Evolutionary conservation across 2,113 vertebrate species (phyloP).

Genomic region (Holacanthus passer): DNA sequence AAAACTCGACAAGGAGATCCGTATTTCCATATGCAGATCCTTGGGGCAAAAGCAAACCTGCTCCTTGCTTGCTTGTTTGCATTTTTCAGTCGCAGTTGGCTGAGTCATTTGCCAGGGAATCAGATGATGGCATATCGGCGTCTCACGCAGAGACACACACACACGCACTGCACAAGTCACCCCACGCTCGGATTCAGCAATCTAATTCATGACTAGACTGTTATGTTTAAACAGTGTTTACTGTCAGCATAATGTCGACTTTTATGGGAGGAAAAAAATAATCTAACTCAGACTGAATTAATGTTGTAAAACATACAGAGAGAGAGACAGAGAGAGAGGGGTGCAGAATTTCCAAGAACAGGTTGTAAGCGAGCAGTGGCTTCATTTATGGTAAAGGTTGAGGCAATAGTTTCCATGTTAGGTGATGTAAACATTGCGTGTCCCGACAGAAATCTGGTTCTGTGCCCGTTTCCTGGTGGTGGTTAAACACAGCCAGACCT

Average conservation of each 20-base stretch:
- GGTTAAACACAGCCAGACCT: slow-evolving; percentile 69
- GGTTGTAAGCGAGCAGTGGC: slow-evolving; percentile 18
- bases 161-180: slow-evolving; percentile 15
- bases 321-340: not conserved
- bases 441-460: slow-evolving; percentile 62
- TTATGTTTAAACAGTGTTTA: slow-evolving; percentile 49
- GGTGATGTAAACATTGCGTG: slow-evolving; percentile 74
- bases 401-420: slow-evolving; percentile 74
- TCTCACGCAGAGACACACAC: slow-evolving; percentile 54
- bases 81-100: slow-evolving; percentile 68
- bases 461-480: slow-evolving; percentile 62
- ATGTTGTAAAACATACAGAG: slow-evolving; percentile 40
- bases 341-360: slow-evolving; percentile 49
- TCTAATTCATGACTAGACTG: slow-evolving; percentile 32
- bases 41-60: slow-evolving; percentile 47
- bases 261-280: slow-evolving; percentile 7
- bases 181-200: slow-evolving; percentile 7
- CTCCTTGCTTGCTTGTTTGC: slow-evolving; percentile 68
- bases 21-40: slow-evolving; percentile 72
- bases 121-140: slow-evolving; percentile 53
- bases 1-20: slow-evolving; percentile 29
- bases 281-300: slow-evolving; percentile 17
- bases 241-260: slow-evolving; percentile 22
- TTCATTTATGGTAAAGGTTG: slow-evolving; percentile 64
- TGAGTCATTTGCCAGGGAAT: slow-evolving; percentile 70